Conservation (phyloP, 2,113 vertebrate species). For the Lycocorax pyrrhopterus region DNA sequence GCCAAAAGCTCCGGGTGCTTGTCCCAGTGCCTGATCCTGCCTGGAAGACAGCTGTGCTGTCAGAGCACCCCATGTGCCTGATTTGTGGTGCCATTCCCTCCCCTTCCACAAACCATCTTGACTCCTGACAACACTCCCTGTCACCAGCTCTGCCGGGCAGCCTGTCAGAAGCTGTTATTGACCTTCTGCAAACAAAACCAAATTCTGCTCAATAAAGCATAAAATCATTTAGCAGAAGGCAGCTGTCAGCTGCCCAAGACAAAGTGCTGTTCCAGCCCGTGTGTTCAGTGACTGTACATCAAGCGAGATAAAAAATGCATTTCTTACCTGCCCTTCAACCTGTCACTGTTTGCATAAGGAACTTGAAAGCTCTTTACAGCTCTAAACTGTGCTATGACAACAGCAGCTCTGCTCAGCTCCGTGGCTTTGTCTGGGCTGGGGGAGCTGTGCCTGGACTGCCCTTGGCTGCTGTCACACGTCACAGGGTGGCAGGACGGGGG, state of each 20-base stretch:
- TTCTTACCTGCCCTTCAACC: not conserved
- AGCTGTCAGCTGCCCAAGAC: slow-evolving; percentile 8
- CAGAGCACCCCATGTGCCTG: not conserved
- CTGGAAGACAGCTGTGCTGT: not conserved
- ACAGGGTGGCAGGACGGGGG: not conserved
- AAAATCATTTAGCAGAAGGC: not conserved
- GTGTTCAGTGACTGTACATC: not conserved
- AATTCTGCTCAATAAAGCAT: not conserved
- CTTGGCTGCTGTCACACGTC: fast-evolving
- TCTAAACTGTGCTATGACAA: not conserved
- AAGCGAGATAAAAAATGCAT: not conserved
- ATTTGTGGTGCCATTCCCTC: not conserved
- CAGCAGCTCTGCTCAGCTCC: not conserved
- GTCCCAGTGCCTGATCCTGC: not conserved
- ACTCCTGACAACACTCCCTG: not conserved
- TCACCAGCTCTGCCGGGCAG: not conserved
- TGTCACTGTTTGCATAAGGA: not conserved
- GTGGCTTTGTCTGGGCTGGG: not conserved
- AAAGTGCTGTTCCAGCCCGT: not conserved
- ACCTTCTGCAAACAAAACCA: slow-evolving; percentile 27
- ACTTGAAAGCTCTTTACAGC: not conserved
- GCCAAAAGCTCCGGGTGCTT: not conserved
- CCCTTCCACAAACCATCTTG: not conserved
- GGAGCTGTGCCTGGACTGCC: not conserved
- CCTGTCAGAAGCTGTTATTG: not conserved